Base-by-base conservation (phyloP, 2,888 invertebrate genomes). In the Eledone cirrhosa region DNA sequence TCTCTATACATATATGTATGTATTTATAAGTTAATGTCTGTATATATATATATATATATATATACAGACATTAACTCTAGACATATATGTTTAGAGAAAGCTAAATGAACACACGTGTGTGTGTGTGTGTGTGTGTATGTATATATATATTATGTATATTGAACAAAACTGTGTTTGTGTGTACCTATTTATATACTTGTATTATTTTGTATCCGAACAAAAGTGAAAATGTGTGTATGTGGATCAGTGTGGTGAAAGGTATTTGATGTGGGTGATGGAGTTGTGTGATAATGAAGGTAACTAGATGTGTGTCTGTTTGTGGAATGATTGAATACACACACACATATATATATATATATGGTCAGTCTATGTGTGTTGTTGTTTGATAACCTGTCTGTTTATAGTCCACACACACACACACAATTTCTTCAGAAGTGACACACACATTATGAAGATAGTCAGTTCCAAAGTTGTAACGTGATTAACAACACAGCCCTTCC, bases 81-180 rank as follows among this genome's bases (percentile, higher is more conserved):
- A 53, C 19, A 53, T 53, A 53, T 69, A 69, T 29, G n/a, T 69
- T 13, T 27, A 69, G 13, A 69, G 13, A 69, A 16, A 69, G 13
- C 14, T 69, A 27, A 69, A 69, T 27, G 16, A 69, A 69, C 16
- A 27, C n/a, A 69, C n/a, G 69, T 69, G 24, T 27, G 24, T 29
- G 24, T 69, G n/a, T 69, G n/a, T 29, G 16, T n/a, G 16, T n/a
- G 29, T 27, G 24, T 69, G 14, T 29, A 69, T 69, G 14, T 29
- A 69, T n/a, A 69, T 16, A 69, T 69, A 69, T 29, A 53, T 53
- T 16, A n/a, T n/a, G n/a, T n/a, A n/a, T n/a, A n/a, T n/a, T n/a
- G n/a, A n/a, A n/a, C n/a, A n/a, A n/a, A n/a, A 16, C 13, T 53
- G 53, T 53, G 53, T 53, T 19, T 53, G 19, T 53, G 19, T 53